Evolutionary conservation across 1,140 invertebrate species (phyloP).

Genomic region (Drosophila orosa): DNA sequence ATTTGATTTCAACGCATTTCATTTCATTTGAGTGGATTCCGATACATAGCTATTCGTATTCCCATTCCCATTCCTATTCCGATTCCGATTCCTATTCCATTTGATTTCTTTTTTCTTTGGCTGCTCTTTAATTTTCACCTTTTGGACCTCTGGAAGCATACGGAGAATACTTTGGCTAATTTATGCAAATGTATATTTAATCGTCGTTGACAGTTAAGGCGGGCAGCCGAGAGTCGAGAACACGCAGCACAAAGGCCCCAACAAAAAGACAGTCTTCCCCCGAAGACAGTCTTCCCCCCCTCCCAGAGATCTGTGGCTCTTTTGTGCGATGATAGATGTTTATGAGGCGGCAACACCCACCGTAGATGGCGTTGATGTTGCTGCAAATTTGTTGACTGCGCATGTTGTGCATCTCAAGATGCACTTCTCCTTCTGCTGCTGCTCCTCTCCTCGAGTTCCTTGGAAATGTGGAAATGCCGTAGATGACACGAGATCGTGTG

Average conservation of each 20-base stretch:
- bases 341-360: conserved; percentile 78
- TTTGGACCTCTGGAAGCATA: conserved; percentile 31
- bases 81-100: conserved; percentile 39
- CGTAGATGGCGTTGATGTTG: conserved; percentile 74
- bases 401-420: conserved; percentile 74
- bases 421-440: conserved; percentile 4
- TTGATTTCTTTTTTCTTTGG: conserved; percentile 70
- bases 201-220: conserved; percentile 83
- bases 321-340: conserved; percentile 80
- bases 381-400: conserved; percentile 78
- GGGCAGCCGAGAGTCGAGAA: conserved; percentile 43
- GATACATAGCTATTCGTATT: conserved; percentile 8
- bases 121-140: conserved; percentile 80
- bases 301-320: conserved; percentile 16
- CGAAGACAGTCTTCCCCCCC: not conserved
- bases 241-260: conserved; percentile 27
- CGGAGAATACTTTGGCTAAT: conserved; percentile 66
- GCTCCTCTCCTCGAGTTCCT: conserved; percentile 20
- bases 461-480: conserved; percentile 49
- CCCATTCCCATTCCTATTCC: conserved; percentile 27
- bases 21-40: conserved; percentile 56
- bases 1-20: conserved; percentile 74
- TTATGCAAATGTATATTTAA: conserved; percentile 84
- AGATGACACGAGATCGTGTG: conserved; percentile 51
- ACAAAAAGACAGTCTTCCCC: conserved; percentile 8